Base-by-base conservation (phyloP, 2,888 invertebrate species). In the Capitulum mitella region DNA sequence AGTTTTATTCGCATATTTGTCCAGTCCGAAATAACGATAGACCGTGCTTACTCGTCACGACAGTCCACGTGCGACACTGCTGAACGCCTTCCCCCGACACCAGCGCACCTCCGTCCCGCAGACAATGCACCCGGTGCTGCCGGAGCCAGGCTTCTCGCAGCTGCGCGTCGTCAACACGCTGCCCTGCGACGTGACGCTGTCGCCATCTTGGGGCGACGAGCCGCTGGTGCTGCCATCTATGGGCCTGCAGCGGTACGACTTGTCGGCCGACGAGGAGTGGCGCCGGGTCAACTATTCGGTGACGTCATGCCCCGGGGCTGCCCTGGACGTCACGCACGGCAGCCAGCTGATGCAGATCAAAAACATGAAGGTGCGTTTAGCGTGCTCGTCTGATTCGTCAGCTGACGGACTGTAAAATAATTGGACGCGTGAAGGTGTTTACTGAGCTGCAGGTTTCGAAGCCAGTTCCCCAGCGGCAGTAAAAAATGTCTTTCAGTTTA, bases 161-260 rank as follows among this genome's bases (percentile, higher is more conserved):
- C 82, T 92, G 77, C 89, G 90, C 80, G 84, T 91, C 43, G 85
- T 92, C 82, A 92, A 92, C 84, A 89, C 90, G 0, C 84, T 91
- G 26, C 88, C 87, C 0, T 92, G 92, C 83, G 84, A 87, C 0
- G 84, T 91, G 19, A 87, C 83, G 29, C 80, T 88, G 14, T 78
- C n/a, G 29, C 77, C 58, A 32, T 46, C 32, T 6, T 78, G 75
- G 58, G n/a, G 34, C 14, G 75, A 77, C 0, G 77, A 70, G 5
- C 70, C 40, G 70, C 37, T 40, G 70, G 70, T 70, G 70, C 70
- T 70, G 70, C 70, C 70, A 37, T 40, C 70, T 40, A 37, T 40
- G 37, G 70, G 22, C 3, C 19, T 70, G 22, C 70, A 70, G 2
- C 70, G 70, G 37, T 70, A 37, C 70, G 12, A 19, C 0, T 22